Conservation (phyloP, 2,113 vertebrate genomes). For the Notechis scutatus region DNA sequence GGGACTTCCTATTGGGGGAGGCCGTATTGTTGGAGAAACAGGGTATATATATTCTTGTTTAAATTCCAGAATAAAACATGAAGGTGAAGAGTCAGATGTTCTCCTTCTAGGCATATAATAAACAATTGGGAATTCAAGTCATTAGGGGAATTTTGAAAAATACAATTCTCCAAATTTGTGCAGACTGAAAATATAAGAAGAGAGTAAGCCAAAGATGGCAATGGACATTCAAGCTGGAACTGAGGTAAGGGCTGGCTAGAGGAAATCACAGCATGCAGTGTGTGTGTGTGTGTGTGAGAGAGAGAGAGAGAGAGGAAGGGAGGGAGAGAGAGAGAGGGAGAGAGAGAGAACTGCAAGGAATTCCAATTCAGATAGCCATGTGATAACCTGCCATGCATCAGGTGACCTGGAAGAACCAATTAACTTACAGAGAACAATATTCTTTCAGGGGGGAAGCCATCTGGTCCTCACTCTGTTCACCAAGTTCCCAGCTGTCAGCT, state of each 20-base stretch:
- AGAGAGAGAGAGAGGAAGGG: too few relatives aligned
- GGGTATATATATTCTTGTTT: background rate
- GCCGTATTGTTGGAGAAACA: too few relatives aligned
- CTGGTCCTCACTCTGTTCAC: background rate
- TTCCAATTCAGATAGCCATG: background rate
- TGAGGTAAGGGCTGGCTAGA: background rate
- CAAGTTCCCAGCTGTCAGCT: background rate
- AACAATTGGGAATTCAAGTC: background rate
- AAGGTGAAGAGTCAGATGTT: background rate
- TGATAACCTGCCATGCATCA: background rate
- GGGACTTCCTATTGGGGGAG: too few relatives aligned
- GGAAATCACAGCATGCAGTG: background rate
- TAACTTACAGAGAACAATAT: background rate
- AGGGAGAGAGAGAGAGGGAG: too few relatives aligned
- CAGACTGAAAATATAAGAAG: background rate
- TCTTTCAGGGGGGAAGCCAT: background rate
- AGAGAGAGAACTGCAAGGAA: background rate
- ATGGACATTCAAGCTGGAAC: background rate
- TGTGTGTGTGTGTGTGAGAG: too few relatives aligned
- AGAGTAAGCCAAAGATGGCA: background rate
- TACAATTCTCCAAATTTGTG: background rate
- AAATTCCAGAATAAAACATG: background rate
- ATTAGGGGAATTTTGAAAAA: background rate
- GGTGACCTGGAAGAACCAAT: background rate
- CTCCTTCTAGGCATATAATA: background rate